Evolutionary conservation across 2,888 invertebrate species (phyloP), one percentile per base, ranked within the genome.

Genomic region (Hirtodrosophila alboralis): DNA sequence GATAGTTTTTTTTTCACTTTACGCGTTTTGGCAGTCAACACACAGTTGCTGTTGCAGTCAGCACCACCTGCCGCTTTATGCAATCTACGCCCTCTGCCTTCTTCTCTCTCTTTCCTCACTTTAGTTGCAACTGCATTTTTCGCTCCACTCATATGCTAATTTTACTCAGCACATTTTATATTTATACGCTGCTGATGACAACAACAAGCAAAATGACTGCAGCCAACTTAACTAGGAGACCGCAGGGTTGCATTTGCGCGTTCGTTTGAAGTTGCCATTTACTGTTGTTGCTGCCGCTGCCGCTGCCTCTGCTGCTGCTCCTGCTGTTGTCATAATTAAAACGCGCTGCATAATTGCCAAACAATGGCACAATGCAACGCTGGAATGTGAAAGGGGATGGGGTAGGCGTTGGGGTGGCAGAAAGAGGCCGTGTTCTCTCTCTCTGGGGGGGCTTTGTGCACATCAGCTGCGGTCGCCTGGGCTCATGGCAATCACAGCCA

Each of bases 341-440:
- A 69, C 79, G 68, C 85, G 69, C 74, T 72, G 56, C 71, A 72
- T 72, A 74, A 72, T 72, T 72, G 71, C 71, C 74, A 74, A 84
- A 79, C 79, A 79, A 79, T 81, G 72, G 61, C 53, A 56, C 44
- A 58, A 57, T 56, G 58, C 53, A 44, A 36, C 28, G 12, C n/a
- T 38, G 8, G 14, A 63, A 7, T 7, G 40, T 18, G 14, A n/a
- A n/a, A n/a, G n/a, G 12, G 6, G 10, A n/a, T 13, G 12, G 9
- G n/a, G n/a, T n/a, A n/a, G n/a, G n/a, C n/a, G n/a, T n/a, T 27
- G 31, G 16, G 23, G 28, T 27, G 33, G 30, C 41, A 12, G 9
- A 0, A n/a, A n/a, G 8, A 14, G 37, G 26, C 9, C 6, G 7
- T 12, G 12, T 4, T 8, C 27, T 8, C 7, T 31, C 23, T 9